phyloP scores from a whole-genome alignment of 30 jellyfish, hydroid and myxozoan species.

The Aurelia aurita region DNA sequence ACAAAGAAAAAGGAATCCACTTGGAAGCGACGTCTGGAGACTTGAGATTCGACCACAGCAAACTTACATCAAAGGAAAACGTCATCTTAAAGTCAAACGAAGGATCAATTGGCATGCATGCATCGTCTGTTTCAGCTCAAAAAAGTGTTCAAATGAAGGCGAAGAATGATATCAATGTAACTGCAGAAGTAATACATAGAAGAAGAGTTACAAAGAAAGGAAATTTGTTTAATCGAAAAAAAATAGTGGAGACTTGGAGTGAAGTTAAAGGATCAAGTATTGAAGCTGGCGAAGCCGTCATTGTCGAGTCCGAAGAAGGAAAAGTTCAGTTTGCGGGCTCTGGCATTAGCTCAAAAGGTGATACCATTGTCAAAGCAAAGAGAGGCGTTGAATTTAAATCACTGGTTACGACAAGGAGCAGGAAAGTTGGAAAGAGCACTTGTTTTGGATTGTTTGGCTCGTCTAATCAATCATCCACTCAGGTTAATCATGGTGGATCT shows the following conservation, averaged over 20 bases:
- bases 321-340: not conserved
- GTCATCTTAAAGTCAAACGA: not conserved
- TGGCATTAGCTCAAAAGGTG: not conserved
- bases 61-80: not conserved
- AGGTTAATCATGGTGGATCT: not conserved
- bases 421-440: not conserved
- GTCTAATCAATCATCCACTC: not conserved
- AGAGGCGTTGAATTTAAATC: not conserved
- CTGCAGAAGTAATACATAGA: not conserved
- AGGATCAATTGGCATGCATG: not conserved
- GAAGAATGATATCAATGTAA: not conserved
- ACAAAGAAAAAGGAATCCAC: not conserved
- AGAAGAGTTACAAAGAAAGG: not conserved
- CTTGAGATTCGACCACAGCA: conserved; percentile 3
- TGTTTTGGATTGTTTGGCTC: not conserved
- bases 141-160: not conserved
- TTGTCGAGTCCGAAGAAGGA: not conserved
- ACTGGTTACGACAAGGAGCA: not conserved
- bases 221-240: not conserved
- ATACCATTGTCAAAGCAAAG: not conserved
- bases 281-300: not conserved
- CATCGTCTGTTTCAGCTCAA: not conserved
- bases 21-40: conserved; percentile 2
- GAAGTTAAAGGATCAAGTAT: not conserved
- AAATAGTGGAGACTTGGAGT: conserved; percentile 6